Base-by-base conservation (phyloP, 2,797 vertebrate genomes). In the Zenarchopterus dispar region DNA sequence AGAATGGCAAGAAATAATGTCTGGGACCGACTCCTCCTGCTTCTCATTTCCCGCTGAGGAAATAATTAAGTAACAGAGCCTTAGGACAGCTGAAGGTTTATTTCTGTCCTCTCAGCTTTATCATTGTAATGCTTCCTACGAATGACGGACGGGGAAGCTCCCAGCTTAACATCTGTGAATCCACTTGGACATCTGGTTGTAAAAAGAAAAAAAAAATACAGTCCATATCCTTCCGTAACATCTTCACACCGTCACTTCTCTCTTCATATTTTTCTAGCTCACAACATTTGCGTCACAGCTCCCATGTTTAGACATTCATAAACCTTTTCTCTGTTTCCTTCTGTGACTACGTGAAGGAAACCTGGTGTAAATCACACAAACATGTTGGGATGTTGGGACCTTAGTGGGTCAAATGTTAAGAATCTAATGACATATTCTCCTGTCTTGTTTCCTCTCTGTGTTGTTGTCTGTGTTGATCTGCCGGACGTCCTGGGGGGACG, bases 141-240 rank as follows among this genome's bases (percentile, higher is more conserved):
- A 80, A 84, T 78, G 80, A 21, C 28, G 28, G 82, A 84, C 77
- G 80, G 80, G 56, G 48, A 74, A 67, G 57, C 56, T 53, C 65
- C 39, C 46, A 69, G 46, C 64, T 62, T 47, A 63, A 78, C 84
- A 88, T 81, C 79, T 88, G 85, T 0, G 0, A 69, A 67, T 78
- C 60, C 24, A 10, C 21, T 73, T 26, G 21, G 81, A 81, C 84
- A 87, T 89, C 82, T 88, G 88, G 65, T 49, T 17, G 6, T 4
- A 15, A 57, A 26, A 68, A 62, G 5, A 15, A 57, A 26, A 66
- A 62, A 39, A 16, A 39, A 39, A 3, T 2, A 39, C 21, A 21
- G 11, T 22, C 15, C 15, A 10, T 21, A 6, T 23, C 45, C 45
- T 46, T 9, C 18, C 44, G 8, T 21, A 22, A 10, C 44, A 46